phyloP scores from a whole-genome alignment of 2,797 vertebrate genomes.

The Spinus olivaceus region DNA sequence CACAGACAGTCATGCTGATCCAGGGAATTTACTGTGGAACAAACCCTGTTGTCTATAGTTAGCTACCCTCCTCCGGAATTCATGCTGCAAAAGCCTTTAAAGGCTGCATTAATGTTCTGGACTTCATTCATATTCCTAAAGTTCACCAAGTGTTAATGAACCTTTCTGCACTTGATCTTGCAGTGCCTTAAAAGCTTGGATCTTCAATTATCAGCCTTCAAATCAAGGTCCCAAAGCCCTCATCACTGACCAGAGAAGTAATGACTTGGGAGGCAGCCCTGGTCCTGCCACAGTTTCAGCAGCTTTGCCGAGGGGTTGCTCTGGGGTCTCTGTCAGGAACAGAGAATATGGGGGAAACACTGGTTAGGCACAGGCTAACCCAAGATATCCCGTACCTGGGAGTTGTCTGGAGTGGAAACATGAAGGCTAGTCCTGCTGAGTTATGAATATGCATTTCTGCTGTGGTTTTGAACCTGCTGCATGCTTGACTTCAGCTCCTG shows the following conservation, averaged over 20 bases:
- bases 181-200: neutral
- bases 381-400: neutral
- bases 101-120: neutral
- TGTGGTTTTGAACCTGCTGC: neutral
- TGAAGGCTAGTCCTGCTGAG: neutral
- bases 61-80: neutral
- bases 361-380: neutral
- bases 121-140: neutral
- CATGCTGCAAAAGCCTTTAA: neutral
- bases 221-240: neutral
- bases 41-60: neutral
- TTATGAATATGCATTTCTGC: neutral
- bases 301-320: neutral
- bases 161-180: neutral
- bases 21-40: neutral
- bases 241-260: accelerated
- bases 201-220: neutral
- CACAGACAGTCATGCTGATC: neutral
- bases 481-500: neutral
- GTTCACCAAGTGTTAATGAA: neutral
- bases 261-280: neutral
- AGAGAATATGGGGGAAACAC: neutral
- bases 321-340: neutral
- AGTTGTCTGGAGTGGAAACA: neutral
- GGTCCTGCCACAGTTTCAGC: neutral